Percentiles rank a stretch among this genome's conserved stretches.
phyloP scores from a whole-genome alignment of 2,888 invertebrate genomes.

The Pimpla rufipes region DNA sequence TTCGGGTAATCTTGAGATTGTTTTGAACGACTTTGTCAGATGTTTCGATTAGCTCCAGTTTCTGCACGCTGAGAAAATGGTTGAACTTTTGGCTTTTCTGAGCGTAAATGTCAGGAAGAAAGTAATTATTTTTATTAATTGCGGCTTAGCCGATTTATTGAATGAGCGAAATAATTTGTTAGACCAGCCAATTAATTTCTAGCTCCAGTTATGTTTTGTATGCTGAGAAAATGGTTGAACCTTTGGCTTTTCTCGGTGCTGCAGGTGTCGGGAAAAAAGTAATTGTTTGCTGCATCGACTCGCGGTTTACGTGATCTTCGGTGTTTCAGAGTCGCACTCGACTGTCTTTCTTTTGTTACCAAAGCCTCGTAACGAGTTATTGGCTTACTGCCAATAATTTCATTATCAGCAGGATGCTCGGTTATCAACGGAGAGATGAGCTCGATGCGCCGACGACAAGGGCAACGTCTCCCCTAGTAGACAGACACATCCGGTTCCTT shows the following conservation, averaged over 20 bases:
- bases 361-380: conserved; percentile 17
- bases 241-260: too few species aligned
- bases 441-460: conserved; percentile 30
- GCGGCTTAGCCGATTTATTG: too few species aligned
- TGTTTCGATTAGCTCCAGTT: too few species aligned
- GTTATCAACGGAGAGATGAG: conserved; percentile 74
- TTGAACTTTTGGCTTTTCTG: too few species aligned
- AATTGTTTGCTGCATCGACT: neutral
- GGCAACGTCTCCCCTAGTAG: conserved; percentile 71
- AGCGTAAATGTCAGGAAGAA: too few species aligned
- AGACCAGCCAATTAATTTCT: neutral
- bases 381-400: conserved; percentile 79
- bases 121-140: too few species aligned
- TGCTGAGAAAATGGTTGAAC: too few species aligned
- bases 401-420: conserved; percentile 76
- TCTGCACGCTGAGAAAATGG: too few species aligned
- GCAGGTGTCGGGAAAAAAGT: neutral
- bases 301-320: neutral
- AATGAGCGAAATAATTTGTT: too few species aligned
- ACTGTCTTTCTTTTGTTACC: conserved; percentile 19
- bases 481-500: conserved; percentile 79
- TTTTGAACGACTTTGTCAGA: too few species aligned
- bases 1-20: too few species aligned
- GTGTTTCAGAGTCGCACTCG: neutral
- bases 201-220: neutral